Evolutionary conservation across 1,140 invertebrate species (phyloP).

Genomic region (Drosophila novamexicana): DNA sequence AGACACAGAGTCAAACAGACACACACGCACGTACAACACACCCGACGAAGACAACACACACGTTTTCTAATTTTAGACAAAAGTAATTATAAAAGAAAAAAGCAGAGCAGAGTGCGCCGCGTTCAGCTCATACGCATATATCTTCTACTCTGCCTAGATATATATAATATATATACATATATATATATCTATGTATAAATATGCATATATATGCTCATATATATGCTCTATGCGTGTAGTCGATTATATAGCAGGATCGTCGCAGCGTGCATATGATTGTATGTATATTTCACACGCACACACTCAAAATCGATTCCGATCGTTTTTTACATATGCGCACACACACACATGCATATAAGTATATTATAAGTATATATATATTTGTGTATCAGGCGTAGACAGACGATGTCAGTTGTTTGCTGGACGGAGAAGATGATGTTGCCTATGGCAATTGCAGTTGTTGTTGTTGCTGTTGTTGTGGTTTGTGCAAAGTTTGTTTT

Average conservation of each 20-base stretch:
- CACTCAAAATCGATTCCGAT: slow-evolving; percentile 51
- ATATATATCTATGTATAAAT: slow-evolving; percentile 28
- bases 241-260: slow-evolving; percentile 72
- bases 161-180: slow-evolving; percentile 44
- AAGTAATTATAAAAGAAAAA: slow-evolving; percentile 84
- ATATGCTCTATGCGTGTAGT: slow-evolving; percentile 33
- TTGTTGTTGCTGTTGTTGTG: slow-evolving; percentile 4
- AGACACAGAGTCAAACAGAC: slow-evolving; percentile 41
- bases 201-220: slow-evolving; percentile 14
- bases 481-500: slow-evolving; percentile 47
- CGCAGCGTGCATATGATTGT: slow-evolving; percentile 49
- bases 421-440: slow-evolving; percentile 35
- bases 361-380: slow-evolving; percentile 47
- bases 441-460: slow-evolving; percentile 24
- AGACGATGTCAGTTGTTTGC: slow-evolving; percentile 65
- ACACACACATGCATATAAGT: slow-evolving; percentile 18
- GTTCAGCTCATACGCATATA: slow-evolving; percentile 78
- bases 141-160: slow-evolving; percentile 74
- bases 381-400: slow-evolving; percentile 51
- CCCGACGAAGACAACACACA: slow-evolving; percentile 72
- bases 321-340: slow-evolving; percentile 46
- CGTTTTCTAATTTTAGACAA: slow-evolving; percentile 85
- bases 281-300: slow-evolving; percentile 45
- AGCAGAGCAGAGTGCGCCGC: slow-evolving; percentile 80
- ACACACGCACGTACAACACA: slow-evolving; percentile 38